Percentiles rank a stretch among this genome's conserved stretches.
phyloP scores from a whole-genome alignment of 2,113 vertebrate genomes.

The Cyanoderma ruficeps region DNA sequence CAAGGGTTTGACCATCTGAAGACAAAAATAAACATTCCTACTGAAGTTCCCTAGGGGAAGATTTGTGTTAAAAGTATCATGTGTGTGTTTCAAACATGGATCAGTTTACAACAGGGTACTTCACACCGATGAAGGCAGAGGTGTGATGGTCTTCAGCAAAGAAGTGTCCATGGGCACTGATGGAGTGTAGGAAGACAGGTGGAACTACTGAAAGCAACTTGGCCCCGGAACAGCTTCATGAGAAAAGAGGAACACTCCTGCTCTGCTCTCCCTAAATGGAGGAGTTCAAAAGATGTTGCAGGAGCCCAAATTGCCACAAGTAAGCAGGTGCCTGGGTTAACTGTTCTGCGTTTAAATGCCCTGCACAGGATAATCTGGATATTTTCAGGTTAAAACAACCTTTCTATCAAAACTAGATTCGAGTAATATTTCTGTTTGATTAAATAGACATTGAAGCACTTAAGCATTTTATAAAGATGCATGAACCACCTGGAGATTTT shows the following conservation, averaged over 20 bases:
- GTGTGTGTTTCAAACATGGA: not conserved
- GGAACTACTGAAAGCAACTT: not conserved
- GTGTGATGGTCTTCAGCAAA: not conserved
- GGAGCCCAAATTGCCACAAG: not conserved
- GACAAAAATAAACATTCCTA: not conserved
- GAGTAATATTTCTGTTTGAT: not conserved
- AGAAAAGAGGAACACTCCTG: not conserved
- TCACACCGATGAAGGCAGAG: not conserved
- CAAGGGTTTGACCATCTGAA: not conserved
- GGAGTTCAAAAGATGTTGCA: not conserved
- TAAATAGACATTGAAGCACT: not conserved
- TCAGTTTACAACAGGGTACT: not conserved
- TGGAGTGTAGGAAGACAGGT: not conserved
- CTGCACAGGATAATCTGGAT: not conserved
- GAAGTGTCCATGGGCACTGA: not conserved
- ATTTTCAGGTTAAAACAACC: not conserved
- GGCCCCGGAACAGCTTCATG: not conserved
- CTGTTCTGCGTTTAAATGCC: not conserved
- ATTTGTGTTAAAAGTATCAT: not conserved
- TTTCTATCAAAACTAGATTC: not conserved
- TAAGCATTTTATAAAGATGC: not conserved
- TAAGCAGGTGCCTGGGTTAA: not conserved
- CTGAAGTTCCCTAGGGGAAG: not conserved
- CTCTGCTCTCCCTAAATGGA: not conserved
- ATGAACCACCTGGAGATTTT: not conserved